Evolutionary conservation across 1,140 invertebrate genomes (phyloP).

Genomic region (Homarus americanus): DNA sequence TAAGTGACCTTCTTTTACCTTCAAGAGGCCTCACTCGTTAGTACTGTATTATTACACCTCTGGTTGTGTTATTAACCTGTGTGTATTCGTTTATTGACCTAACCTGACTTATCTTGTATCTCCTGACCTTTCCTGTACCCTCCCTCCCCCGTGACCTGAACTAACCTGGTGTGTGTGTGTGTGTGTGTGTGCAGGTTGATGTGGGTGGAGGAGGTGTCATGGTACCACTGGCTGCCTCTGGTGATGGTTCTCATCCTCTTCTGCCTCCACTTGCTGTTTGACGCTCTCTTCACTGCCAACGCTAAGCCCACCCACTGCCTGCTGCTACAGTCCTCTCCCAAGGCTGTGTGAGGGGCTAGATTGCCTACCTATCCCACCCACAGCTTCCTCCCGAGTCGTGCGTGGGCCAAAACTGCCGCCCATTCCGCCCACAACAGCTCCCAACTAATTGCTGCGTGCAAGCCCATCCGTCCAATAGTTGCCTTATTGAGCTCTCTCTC

Average conservation of each 20-base stretch:
- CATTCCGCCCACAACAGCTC: neutral
- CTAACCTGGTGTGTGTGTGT: neutral
- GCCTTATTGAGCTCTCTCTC: neutral
- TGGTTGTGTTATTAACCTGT: neutral
- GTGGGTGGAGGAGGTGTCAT: neutral
- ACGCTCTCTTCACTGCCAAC: slow-evolving; percentile 31
- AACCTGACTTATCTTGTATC: neutral
- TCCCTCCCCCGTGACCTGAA: neutral
- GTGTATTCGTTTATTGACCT: neutral
- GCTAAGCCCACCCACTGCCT: slow-evolving; percentile 13
- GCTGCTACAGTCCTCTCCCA: neutral
- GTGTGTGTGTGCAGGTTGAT: slow-evolving; percentile 30
- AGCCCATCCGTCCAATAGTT: neutral
- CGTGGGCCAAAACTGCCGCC: no score
- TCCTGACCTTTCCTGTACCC: neutral
- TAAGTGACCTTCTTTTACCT: no score
- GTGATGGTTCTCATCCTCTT: slow-evolving; percentile 28
- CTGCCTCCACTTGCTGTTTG: slow-evolving; percentile 40
- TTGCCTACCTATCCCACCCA: neutral
- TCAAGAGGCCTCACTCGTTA: no score
- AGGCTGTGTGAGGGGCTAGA: neutral
- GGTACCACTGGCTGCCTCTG: slow-evolving; percentile 59
- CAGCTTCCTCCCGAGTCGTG: neutral
- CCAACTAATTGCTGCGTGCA: neutral
- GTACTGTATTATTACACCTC: neutral